These are phyloP conservation scores for Sipha maydis DNA, from an alignment of 2,888 invertebrate species.

Conservation along the genomic window DNA sequence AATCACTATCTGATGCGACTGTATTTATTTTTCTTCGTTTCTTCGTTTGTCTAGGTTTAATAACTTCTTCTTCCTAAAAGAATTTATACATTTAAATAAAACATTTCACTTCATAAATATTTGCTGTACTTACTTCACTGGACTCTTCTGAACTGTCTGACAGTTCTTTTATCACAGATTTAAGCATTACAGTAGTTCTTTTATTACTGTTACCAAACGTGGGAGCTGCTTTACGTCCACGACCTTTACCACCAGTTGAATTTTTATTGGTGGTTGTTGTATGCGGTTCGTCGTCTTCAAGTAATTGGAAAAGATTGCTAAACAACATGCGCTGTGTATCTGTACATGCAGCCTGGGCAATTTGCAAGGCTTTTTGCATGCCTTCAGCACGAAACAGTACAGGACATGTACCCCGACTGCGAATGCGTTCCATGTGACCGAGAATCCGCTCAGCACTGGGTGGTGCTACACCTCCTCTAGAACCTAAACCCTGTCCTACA, in stretches of 20 bases:
- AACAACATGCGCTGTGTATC: conserved; percentile 92
- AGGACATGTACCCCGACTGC: conserved; percentile 61
- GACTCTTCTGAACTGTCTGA: conserved; percentile 81
- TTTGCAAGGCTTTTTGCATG: conserved; percentile 90
- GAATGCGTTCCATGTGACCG: conserved; percentile 86
- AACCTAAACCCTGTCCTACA: conserved; percentile 64
- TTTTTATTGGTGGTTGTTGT: conserved; percentile 53
- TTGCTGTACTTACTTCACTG: conserved; percentile 75
- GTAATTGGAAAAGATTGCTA: conserved; percentile 87
- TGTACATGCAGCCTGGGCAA: conserved; percentile 86
- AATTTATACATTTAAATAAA: conserved; percentile 50
- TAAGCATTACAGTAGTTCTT: conserved; percentile 66
- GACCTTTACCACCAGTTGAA: conserved; percentile 64
- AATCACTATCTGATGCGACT: conserved; percentile 91
- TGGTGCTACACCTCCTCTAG: conserved; percentile 64
- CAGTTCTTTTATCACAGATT: conserved; percentile 70
- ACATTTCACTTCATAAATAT: conserved; percentile 1
- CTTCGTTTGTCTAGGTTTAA: conserved; percentile 90
- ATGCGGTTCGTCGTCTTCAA: conserved; percentile 82
- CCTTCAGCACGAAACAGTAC: conserved; percentile 77
- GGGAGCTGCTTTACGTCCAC: conserved; percentile 66
- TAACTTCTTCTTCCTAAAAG: conserved; percentile 86
- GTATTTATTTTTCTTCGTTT: conserved; percentile 82
- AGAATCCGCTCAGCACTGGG: conserved; percentile 74
- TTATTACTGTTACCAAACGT: conserved; percentile 67